phyloP scores from a whole-genome alignment of 2,888 invertebrate genomes.

The Eupithecia subumbrata region DNA sequence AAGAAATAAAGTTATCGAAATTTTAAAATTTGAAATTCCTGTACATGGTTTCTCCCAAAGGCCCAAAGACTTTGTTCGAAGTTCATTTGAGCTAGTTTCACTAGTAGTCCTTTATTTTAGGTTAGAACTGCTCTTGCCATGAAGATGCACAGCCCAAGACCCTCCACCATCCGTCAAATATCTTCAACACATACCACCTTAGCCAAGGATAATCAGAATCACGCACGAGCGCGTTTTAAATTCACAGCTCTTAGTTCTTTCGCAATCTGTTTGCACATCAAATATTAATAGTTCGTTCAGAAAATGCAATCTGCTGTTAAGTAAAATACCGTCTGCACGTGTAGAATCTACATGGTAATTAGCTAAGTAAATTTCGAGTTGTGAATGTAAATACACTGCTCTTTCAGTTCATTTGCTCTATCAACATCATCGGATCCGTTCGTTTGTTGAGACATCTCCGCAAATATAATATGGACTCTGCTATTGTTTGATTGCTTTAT shows the following conservation, averaged over 20 bases:
- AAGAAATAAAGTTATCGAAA: too few species aligned
- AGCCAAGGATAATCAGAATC: not conserved
- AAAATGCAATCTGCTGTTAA: not conserved
- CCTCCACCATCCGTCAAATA: not conserved
- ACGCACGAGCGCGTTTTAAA: not conserved
- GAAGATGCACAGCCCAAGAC: too few species aligned
- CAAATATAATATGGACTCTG: not conserved
- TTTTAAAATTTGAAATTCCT: not conserved
- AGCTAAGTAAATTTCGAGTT: constrained; percentile 20
- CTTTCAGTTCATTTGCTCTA: constrained; percentile 32
- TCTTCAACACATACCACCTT: not conserved
- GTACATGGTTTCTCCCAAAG: not conserved
- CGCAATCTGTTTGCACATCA: not conserved
- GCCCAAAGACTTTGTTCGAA: not conserved
- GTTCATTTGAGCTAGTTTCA: not conserved
- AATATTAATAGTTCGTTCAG: not conserved
- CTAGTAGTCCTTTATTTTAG: not conserved
- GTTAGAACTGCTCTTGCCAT: not conserved
- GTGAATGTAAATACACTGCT: constrained; percentile 16
- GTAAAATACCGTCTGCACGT: constrained; percentile 1
- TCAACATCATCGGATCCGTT: constrained; percentile 22
- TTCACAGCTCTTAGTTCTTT: not conserved
- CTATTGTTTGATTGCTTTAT: not conserved
- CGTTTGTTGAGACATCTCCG: constrained; percentile 19
- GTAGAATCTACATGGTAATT: constrained; percentile 14